Evolutionary conservation across 2,113 vertebrate species (phyloP).

Genomic region (Seriola rivoliana): DNA sequence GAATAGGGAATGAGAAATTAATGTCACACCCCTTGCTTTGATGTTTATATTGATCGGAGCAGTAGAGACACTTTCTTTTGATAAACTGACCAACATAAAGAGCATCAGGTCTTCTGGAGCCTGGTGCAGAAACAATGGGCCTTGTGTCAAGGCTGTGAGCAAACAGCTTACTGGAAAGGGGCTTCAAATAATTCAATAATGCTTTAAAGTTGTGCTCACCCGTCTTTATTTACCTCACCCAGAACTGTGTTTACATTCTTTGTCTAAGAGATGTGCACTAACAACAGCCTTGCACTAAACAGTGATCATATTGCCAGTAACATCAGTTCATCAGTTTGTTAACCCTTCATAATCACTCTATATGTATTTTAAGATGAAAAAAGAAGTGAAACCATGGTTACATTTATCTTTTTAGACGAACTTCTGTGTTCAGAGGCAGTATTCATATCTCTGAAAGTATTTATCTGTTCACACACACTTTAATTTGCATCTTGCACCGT

Average conservation of each 20-base stretch:
- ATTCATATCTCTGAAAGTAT: not conserved
- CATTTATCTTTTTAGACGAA: not conserved
- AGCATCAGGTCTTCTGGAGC: conserved; percentile 9
- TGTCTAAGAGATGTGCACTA: conserved; percentile 13
- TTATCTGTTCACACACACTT: not conserved
- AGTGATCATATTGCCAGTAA: not conserved
- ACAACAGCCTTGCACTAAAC: not conserved
- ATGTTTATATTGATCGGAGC: conserved; percentile 31
- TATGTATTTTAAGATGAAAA: not conserved
- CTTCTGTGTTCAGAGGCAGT: not conserved
- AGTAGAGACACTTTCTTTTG: conserved; percentile 4
- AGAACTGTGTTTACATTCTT: conserved; percentile 13
- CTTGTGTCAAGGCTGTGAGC: conserved; percentile 21
- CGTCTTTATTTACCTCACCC: conserved; percentile 39
- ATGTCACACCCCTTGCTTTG: not conserved
- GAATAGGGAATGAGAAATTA: conserved; percentile 1
- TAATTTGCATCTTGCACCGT: not conserved
- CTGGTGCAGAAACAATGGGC: conserved; percentile 18
- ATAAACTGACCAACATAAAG: conserved; percentile 7
- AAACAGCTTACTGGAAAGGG: conserved; percentile 46
- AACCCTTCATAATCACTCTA: not conserved
- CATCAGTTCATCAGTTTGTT: not conserved
- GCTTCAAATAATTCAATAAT: conserved; percentile 38
- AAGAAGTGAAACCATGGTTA: not conserved
- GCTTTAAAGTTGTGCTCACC: conserved; percentile 26